Evolutionary conservation across 2,113 vertebrate species (phyloP).

Genomic region (Zingel zingel): DNA sequence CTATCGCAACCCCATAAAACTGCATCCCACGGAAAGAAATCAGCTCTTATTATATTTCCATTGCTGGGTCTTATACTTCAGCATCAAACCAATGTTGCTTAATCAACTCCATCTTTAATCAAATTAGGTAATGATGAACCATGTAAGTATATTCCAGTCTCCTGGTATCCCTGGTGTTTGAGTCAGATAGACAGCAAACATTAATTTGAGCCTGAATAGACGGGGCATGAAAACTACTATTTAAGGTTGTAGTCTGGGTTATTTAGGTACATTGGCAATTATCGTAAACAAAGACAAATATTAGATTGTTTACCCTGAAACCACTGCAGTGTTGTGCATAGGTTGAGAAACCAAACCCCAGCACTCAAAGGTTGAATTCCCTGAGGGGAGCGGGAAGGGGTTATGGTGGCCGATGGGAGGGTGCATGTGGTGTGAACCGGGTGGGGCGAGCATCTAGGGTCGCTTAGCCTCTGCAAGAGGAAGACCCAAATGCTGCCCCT

Average conservation of each 20-base stretch:
- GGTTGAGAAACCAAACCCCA: constrained; percentile 40
- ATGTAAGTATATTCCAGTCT: constrained; percentile 59
- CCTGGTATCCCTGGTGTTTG: constrained; percentile 40
- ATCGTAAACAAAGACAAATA: constrained; percentile 32
- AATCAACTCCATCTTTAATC: constrained; percentile 54
- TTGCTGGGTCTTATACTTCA: constrained; percentile 18
- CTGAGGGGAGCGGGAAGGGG: constrained; percentile 37
- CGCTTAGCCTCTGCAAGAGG: constrained; percentile 57
- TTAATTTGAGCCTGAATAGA: constrained; percentile 11
- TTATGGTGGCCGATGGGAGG: constrained; percentile 23
- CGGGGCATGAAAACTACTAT: background rate
- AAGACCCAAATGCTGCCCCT: constrained; percentile 50
- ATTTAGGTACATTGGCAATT: constrained; percentile 22
- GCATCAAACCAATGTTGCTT: constrained; percentile 44
- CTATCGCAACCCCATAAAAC: constrained; percentile 4
- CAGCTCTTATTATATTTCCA: constrained; percentile 13
- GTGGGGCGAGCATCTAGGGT: constrained; percentile 49
- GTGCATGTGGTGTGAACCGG: constrained; percentile 46
- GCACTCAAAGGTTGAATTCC: constrained; percentile 52
- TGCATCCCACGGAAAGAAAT: constrained; percentile 20
- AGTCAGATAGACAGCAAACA: constrained; percentile 16
- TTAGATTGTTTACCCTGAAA: constrained; percentile 4
- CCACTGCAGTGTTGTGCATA: background rate
- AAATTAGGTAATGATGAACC: constrained; percentile 67
- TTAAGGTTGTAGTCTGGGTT: constrained; percentile 3